Conservation (phyloP, 2,888 invertebrate species). For the Drosophila eohydei region DNA sequence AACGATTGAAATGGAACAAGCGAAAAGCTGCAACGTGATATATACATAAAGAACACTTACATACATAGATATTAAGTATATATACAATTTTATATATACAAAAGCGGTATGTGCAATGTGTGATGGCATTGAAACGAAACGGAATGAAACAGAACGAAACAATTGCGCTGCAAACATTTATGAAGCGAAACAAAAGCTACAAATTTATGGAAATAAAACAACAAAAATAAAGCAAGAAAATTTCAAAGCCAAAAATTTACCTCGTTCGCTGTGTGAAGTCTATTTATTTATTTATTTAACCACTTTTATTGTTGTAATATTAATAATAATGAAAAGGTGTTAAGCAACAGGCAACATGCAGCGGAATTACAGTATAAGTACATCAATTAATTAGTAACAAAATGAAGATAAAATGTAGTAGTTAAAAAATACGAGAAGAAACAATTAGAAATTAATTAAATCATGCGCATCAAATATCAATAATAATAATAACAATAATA, state of each 20-base stretch:
- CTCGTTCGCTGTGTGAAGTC: conserved; percentile 42
- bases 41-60: conserved; percentile 3
- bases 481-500: conserved; percentile 17
- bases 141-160: conserved; percentile 16
- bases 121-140: conserved; percentile 23
- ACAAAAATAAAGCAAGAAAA: background rate
- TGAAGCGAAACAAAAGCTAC: background rate
- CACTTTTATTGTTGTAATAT: background rate
- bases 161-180: conserved; percentile 5
- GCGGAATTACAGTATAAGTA: background rate
- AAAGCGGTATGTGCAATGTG: conserved; percentile 26
- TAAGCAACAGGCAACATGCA: conserved; percentile 29
- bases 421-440: background rate
- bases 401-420: conserved; percentile 12
- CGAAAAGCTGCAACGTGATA: background rate
- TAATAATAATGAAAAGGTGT: conserved; percentile 15
- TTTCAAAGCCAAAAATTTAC: conserved; percentile 35
- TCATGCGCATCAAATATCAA: conserved; percentile 11
- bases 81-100: conserved; percentile 1
- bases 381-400: conserved; percentile 7
- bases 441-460: conserved; percentile 14
- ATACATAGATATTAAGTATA: conserved; percentile 16
- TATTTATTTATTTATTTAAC: conserved; percentile 9
- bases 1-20: conserved; percentile 21
- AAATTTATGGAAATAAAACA: background rate